Evolutionary conservation across 2,113 vertebrate species (phyloP).

Genomic region (Indri indri): DNA sequence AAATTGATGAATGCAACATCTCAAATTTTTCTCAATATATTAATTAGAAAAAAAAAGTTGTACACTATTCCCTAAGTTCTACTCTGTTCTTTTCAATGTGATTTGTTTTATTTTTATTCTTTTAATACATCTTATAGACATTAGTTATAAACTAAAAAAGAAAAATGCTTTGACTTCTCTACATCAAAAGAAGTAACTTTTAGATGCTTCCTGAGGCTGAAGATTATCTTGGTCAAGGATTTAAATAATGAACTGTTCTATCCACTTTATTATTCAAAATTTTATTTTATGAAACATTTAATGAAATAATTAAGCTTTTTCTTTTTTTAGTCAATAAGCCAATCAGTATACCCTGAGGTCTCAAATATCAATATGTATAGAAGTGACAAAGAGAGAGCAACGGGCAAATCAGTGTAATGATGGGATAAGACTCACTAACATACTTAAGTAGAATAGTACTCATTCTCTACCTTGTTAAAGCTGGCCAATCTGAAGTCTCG

Average conservation of each 20-base stretch:
- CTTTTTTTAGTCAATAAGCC: neutral
- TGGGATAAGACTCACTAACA: neutral
- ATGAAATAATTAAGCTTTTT: neutral
- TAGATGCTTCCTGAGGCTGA: neutral
- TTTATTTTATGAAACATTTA: slow-evolving; percentile 33
- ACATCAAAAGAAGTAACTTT: neutral
- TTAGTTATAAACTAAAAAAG: neutral
- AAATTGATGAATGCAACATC: neutral
- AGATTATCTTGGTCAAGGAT: neutral
- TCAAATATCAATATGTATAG: neutral
- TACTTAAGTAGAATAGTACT: neutral
- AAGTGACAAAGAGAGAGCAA: neutral
- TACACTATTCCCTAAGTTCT: neutral
- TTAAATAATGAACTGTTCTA: slow-evolving; percentile 20
- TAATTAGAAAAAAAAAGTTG: neutral
- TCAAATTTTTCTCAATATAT: neutral
- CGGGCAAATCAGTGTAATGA: neutral
- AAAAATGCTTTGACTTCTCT: slow-evolving; percentile 23
- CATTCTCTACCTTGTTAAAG: neutral
- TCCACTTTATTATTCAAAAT: neutral
- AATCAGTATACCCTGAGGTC: neutral
- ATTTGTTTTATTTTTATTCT: neutral
- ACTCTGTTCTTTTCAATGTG: neutral
- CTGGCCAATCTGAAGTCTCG: neutral
- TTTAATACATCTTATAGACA: neutral